Conservation (phyloP, 35 echinoderm and acorn worm species). For the Lytechinus variegatus region DNA sequence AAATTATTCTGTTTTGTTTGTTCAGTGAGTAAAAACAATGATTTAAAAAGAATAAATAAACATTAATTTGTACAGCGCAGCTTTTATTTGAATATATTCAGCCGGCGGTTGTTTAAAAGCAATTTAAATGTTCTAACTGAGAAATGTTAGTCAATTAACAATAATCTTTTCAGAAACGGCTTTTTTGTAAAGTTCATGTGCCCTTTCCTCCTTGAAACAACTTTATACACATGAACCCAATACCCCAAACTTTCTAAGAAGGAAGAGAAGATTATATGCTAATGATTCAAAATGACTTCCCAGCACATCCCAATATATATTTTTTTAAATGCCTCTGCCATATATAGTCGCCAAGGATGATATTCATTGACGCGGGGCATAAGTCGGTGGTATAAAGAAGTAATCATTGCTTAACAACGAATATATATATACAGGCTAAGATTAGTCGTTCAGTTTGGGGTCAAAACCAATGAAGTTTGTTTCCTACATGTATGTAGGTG, state of each 20-base stretch:
- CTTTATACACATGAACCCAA: too few relatives aligned
- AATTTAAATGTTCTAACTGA: too few relatives aligned
- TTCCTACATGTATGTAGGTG: background rate
- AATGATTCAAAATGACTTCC: background rate
- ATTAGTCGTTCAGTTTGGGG: conserved; percentile 8
- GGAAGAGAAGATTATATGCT: background rate
- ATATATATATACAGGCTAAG: background rate
- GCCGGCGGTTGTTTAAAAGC: too few relatives aligned
- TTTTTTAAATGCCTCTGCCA: background rate
- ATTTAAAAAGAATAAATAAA: too few relatives aligned
- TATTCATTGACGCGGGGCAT: background rate
- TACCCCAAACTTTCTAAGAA: background rate
- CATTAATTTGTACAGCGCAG: too few relatives aligned
- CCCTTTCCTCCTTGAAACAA: background rate
- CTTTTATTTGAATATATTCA: too few relatives aligned
- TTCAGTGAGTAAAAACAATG: too few relatives aligned
- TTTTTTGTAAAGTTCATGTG: background rate
- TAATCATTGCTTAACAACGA: background rate
- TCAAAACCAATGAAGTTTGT: background rate
- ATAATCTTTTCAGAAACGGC: too few relatives aligned
- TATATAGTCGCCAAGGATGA: background rate
- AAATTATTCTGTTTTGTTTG: too few relatives aligned
- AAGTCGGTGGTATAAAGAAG: background rate
- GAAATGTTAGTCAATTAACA: too few relatives aligned
- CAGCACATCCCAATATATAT: too few relatives aligned